Evolutionary conservation across 2,113 vertebrate genomes (phyloP).

Genomic region (Mellivora capensis): DNA sequence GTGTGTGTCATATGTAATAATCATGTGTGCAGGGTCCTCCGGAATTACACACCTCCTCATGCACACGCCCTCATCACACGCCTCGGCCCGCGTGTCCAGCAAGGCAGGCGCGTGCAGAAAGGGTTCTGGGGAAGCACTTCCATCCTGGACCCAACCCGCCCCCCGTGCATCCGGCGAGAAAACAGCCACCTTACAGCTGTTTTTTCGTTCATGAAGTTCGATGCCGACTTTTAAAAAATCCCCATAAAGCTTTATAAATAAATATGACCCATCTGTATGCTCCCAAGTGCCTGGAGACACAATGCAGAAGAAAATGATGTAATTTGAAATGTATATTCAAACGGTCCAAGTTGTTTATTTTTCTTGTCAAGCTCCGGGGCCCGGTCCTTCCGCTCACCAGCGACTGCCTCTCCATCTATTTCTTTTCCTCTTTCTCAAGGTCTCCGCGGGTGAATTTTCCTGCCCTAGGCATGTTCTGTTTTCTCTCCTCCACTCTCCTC

Average conservation of each 20-base stretch:
- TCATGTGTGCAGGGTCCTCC: neutral
- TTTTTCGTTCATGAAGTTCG: conserved; percentile 12
- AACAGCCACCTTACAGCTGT: neutral
- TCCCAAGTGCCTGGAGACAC: neutral
- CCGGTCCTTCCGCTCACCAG: neutral
- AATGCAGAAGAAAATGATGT: neutral
- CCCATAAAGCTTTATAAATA: conserved; percentile 55
- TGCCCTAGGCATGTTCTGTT: neutral
- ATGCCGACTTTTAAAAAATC: neutral
- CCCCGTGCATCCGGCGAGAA: neutral
- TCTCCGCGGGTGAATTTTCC: neutral
- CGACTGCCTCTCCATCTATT: neutral
- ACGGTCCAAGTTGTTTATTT: neutral
- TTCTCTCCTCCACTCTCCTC: neutral
- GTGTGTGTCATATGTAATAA: neutral
- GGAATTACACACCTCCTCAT: neutral
- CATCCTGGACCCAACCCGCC: neutral
- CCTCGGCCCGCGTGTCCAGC: fast-evolving
- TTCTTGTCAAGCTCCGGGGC: neutral
- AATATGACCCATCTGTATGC: neutral
- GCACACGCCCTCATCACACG: neutral
- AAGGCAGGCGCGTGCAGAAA: neutral
- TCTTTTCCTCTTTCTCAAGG: conserved; percentile 14
- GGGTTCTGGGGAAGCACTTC: neutral
- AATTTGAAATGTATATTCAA: conserved; percentile 28